Conservation (phyloP, 2,888 invertebrate species). For the Caenorhabditis doughertyi region DNA sequence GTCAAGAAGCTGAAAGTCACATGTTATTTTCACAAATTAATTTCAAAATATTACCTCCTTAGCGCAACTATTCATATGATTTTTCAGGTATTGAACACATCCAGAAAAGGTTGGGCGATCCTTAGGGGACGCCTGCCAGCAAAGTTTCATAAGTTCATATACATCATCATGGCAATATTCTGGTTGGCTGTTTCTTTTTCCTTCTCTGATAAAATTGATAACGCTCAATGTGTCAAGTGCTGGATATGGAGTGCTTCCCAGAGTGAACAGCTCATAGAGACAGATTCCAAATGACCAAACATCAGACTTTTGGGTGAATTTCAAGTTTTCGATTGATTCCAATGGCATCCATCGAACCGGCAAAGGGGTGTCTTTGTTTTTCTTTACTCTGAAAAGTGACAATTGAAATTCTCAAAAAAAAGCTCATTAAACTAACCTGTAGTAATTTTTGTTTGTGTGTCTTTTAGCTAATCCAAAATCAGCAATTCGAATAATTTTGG, state of each 20-base stretch:
- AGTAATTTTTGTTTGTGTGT: conserved; percentile 87
- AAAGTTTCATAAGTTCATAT: conserved; percentile 90
- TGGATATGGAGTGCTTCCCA: conserved; percentile 87
- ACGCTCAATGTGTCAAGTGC: conserved; percentile 69
- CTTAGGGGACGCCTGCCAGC: conserved; percentile 91
- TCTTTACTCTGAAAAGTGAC: conserved; percentile 16
- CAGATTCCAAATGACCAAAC: conserved; percentile 85
- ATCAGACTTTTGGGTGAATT: conserved; percentile 87
- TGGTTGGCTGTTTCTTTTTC: conserved; percentile 92
- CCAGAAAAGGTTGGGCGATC: conserved; percentile 89
- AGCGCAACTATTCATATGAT: conserved; percentile 54
- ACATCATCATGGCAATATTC: conserved; percentile 89
- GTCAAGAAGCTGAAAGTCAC: conserved; percentile 60
- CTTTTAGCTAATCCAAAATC: conserved; percentile 97
- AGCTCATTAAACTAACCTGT: conserved; percentile 60
- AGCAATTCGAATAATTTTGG: conserved; percentile 95
- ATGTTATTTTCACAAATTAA: background rate
- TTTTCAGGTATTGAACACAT: conserved; percentile 58
- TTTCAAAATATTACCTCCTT: conserved; percentile 44
- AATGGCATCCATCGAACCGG: conserved; percentile 99
- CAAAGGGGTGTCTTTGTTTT: conserved; percentile 83
- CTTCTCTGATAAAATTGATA: conserved; percentile 86
- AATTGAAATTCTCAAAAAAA: background rate
- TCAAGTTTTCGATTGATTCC: conserved; percentile 91
- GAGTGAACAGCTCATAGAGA: conserved; percentile 86